A percentile compares a stretch with the other conserved stretches of the same genome.
phyloP scores from a whole-genome alignment of 2,888 invertebrate genomes.

The Drosophila paranaensis region DNA sequence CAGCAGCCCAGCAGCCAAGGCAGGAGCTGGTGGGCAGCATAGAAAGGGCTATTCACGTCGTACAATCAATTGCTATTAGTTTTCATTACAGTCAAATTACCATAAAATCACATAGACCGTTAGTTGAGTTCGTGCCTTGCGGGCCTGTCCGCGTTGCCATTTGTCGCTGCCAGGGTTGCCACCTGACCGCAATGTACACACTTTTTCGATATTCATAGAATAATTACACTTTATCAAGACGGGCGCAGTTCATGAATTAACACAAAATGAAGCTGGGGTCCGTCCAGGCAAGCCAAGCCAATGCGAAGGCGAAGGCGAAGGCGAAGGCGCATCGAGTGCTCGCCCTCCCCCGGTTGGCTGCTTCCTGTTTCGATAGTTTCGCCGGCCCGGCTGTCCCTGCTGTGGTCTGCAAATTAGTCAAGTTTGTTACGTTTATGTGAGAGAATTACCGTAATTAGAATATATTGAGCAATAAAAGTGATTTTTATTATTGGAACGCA shows the following conservation, averaged over 20 bases:
- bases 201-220: slow-evolving; percentile 80
- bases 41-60: slow-evolving; percentile 67
- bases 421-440: slow-evolving; percentile 78
- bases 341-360: not conserved
- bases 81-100: slow-evolving; percentile 79
- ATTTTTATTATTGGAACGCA: slow-evolving; percentile 78
- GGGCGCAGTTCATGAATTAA: slow-evolving; percentile 73
- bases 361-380: slow-evolving; percentile 45
- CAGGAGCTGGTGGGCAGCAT: slow-evolving; percentile 13
- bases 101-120: slow-evolving; percentile 74
- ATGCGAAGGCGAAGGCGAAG: not conserved
- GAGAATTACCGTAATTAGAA: slow-evolving; percentile 82
- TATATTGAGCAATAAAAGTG: slow-evolving; percentile 83
- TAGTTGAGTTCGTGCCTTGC: slow-evolving; percentile 56
- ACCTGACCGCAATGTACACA: slow-evolving; percentile 48
- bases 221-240: slow-evolving; percentile 79
- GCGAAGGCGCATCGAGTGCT: not conserved
- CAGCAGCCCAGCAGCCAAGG: slow-evolving; percentile 6
- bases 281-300: too few relatives aligned
- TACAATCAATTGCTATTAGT: slow-evolving; percentile 81
- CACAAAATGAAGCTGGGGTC: slow-evolving; percentile 34
- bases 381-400: slow-evolving; percentile 6
- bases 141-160: slow-evolving; percentile 49
- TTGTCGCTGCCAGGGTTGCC: slow-evolving; percentile 45
- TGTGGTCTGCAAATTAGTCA: slow-evolving; percentile 70